Base-by-base conservation (phyloP, 2,888 invertebrate species). In the Trissoscelio sp. region DNA sequence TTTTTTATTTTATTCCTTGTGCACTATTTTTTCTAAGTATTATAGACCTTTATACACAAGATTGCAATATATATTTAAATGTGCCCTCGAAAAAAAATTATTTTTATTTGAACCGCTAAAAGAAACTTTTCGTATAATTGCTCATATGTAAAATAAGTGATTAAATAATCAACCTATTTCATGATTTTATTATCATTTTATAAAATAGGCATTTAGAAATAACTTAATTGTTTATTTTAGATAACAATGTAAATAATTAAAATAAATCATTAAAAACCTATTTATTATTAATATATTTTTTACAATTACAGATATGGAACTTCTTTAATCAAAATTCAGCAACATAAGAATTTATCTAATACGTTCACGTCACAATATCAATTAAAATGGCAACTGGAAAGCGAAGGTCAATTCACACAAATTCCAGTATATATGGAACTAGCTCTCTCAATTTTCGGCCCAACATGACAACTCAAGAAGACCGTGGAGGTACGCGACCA, bases 401-500 rank as follows among this genome's bases (percentile, higher is more conserved):
- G 46, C 34, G 62, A 55, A 80, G 46, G 64, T 57, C 79, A 12
- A 37, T 73, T 5, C 70, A 82, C 14, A 51, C 79, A 14, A 79
- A 51, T 1, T 57, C 82, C 0, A 77, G 22, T 7, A 57, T n/a
- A 9, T 74, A 11, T 53, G 64, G 67, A 18, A 16, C 79, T 4
- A 66, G 48, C 16, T 60, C 73, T 12, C 37, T 75, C 0, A 81
- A 74, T 37, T 77, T 66, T 16, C 57, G 81, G 11, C 69, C 81
- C 6, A 73, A 53, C 14, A 58, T 31, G 24, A 44, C 94, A 91
- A 95, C 86, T 1, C 91, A 92, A 74, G 89, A 92, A 3, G 93
- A 93, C 69, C 88, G 93, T 0, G 94, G 94, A 91, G 97, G 96
- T 75, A 97, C 95, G 18, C 95, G 95, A 91, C 97, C 97, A 2